Conservation (phyloP, 2,797 vertebrate genomes). For the Phoebastria nigripes region DNA sequence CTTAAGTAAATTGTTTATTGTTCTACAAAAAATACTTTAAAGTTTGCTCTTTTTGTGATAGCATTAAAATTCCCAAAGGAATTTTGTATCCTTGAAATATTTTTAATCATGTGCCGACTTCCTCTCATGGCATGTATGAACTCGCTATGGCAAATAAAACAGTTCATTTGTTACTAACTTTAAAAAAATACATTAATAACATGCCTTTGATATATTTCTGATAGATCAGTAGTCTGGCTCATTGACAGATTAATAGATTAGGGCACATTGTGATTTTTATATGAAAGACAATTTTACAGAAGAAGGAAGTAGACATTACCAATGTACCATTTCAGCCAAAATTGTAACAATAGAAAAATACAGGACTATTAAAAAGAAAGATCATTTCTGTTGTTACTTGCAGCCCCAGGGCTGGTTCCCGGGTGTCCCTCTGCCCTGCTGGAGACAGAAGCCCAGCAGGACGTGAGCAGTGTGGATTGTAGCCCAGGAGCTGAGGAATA, state of each 20-base stretch:
- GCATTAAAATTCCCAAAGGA: not conserved
- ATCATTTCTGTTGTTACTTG: not conserved
- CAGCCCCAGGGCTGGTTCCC: not conserved
- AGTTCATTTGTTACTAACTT: not conserved
- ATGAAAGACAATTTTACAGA: not conserved
- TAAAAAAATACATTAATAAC: not conserved
- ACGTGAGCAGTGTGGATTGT: not conserved
- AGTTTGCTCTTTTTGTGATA: not conserved
- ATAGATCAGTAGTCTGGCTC: not conserved
- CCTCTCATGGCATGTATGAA: not conserved
- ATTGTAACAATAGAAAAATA: not conserved
- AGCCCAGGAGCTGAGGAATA: not conserved
- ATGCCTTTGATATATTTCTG: not conserved
- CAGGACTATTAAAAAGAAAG: not conserved
- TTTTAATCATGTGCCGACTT: not conserved
- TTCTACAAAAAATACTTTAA: not conserved
- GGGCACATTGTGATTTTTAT: not conserved
- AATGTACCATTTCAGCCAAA: not conserved
- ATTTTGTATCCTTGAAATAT: not conserved
- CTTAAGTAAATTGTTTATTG: not conserved
- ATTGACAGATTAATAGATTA: not conserved
- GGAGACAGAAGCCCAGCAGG: not conserved
- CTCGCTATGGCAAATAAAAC: not conserved
- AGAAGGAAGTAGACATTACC: not conserved
- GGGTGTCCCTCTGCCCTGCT: not conserved